Base-by-base conservation (phyloP, 2,113 vertebrate genomes). In the Mungos mungo region DNA sequence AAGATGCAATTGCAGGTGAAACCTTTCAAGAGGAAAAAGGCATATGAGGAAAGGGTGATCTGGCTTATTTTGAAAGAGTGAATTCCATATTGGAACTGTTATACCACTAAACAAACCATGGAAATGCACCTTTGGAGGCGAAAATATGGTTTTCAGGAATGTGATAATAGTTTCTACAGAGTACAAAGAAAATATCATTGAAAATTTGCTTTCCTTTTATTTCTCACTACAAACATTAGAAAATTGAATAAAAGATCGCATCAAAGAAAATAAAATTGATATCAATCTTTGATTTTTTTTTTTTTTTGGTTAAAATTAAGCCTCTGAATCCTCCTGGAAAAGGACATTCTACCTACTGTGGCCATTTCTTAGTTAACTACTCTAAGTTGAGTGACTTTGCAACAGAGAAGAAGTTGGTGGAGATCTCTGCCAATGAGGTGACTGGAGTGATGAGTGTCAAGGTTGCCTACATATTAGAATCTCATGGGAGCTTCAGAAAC, bases 1-100 rank as follows among this genome's bases (percentile, higher is more conserved):
- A 98, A 97, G 97, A 98, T 92, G 77, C 50, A 93, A 83, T 82
- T 93, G 95, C 88, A 98, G 96, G 97, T 85, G 97, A 98, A 98
- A 92, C 97, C 88, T 97, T 95, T 77, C 68, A 94, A 96, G 97
- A 97, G 95, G 97, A 89, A 95, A 96, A 60, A 68, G 66, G 35
- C 71, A 92, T 79, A 93, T 15, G 63, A 97, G 91, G 92, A 84
- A 89, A 87, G 57, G 33, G 81, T 35, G 80, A 66, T 23, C 19
- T 0, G 66, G 71, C 86, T 95, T 94, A 72, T 95, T 95, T 93
- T 74, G 86, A 93, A 95, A 85, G 97, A 83, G 96, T 35, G 96
- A 96, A 94, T 93, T 94, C 27, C 97, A 97, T 76, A 2, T 71
- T 38, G 33, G 95, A 97, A 94, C 93, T 10, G 35, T 38, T 91